Conservation (phyloP, 1,140 invertebrate genomes). For the Drosophila oshimai region DNA sequence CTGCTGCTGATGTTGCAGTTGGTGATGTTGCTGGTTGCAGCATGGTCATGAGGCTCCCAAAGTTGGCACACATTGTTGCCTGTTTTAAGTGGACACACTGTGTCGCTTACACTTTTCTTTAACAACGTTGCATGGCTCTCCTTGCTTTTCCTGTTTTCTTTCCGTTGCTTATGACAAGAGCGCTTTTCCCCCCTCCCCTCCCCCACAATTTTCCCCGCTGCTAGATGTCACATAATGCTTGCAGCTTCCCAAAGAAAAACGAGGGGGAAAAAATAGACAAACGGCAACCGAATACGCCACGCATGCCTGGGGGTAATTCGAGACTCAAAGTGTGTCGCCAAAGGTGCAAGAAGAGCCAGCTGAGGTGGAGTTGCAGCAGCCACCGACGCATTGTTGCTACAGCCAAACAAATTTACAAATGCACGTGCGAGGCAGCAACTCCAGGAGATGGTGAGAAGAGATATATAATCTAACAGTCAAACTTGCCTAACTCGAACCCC, state of each 20-base stretch:
- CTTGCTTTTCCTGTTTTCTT: constrained; percentile 19
- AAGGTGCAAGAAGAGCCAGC: constrained; percentile 29
- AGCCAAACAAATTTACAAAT: constrained; percentile 42
- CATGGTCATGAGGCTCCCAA: constrained; percentile 5
- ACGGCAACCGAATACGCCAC: constrained; percentile 34
- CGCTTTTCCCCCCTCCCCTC: not conserved
- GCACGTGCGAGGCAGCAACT: constrained; percentile 8
- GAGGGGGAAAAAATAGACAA: constrained; percentile 8
- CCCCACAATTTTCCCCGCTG: not conserved
- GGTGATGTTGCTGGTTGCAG: constrained; percentile 2
- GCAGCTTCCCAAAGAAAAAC: constrained; percentile 8
- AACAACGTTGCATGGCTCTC: constrained; percentile 36
- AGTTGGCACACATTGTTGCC: constrained; percentile 51
- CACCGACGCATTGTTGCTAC: constrained; percentile 59
- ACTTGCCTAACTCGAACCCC: not conserved
- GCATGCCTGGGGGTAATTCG: constrained; percentile 41
- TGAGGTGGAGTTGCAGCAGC: not conserved
- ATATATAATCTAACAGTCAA: not conserved
- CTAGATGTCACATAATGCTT: constrained; percentile 50
- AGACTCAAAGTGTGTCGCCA: constrained; percentile 33
- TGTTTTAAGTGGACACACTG: constrained; percentile 61
- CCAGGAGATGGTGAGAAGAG: constrained; percentile 17
- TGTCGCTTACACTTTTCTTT: constrained; percentile 46
- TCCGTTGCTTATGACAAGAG: constrained; percentile 36
- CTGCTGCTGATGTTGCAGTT: not conserved